Base-by-base conservation (phyloP, 1,140 invertebrate species). In the Zelostemma sp. region DNA sequence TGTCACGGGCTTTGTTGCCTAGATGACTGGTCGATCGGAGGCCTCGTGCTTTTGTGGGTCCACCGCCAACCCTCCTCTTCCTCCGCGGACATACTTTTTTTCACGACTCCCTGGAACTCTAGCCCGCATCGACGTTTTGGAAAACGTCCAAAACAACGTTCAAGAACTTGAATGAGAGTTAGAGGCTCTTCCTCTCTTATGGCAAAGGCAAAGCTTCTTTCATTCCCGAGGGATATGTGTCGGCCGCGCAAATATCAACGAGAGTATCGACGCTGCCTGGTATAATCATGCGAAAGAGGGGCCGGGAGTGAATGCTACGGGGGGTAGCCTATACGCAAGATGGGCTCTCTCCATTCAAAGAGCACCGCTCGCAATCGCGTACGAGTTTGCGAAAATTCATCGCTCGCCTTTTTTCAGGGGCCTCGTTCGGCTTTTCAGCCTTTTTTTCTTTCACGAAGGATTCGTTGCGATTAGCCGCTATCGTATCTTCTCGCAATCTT, bases 1-100 rank as follows among this genome's bases (percentile, higher is more conserved):
- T 83, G 80, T 82, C 75, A 74, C 75, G 19, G 49, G 50, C 71
- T 80, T 81, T 83, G 80, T 83, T 74, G 59, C 51, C 55, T 62
- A 68, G 69, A 73, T 73, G 70, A 73, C 68, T 65, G 69, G 65
- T 74, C 72, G 74, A 72, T 73, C 72, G 67, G 64, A 68, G 57
- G 55, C 64, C 64, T 71, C 72, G 71, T 65, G 49, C 68, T 73
- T 73, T 73, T 69, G 61, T 72, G 64, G 59, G 35, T 68, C 64
- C 55, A 65, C n/a, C n/a, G n/a, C n/a, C n/a, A n/a, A n/a, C n/a
- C n/a, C n/a, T n/a, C n/a, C n/a, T n/a, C n/a, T n/a, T n/a, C n/a
- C n/a, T n/a, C n/a, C n/a, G n/a, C n/a, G n/a, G n/a, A n/a, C n/a
- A n/a, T n/a, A n/a, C n/a, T n/a, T n/a, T n/a, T n/a, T n/a, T n/a